These are phyloP conservation scores for Nansenia antarctica DNA, from an alignment of 2,113 vertebrate species.

Conservation along the genomic window DNA sequence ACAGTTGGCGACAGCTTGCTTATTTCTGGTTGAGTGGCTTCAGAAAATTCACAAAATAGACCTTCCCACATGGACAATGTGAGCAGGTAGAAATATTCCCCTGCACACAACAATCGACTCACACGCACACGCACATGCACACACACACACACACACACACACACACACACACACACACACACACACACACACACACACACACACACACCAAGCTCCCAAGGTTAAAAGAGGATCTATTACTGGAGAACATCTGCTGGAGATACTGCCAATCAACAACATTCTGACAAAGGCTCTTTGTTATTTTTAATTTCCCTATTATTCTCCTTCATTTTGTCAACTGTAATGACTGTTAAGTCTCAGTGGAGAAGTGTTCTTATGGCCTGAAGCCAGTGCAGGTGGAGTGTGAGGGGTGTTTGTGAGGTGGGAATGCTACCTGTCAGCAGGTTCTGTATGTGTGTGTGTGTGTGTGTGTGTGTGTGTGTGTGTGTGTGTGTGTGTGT, in stretches of 20 bases:
- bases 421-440: constrained; percentile 53
- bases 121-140: constrained; percentile 28
- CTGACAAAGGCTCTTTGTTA: constrained; percentile 55
- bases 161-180: constrained; percentile 14
- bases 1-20: constrained; percentile 46
- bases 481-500: constrained; percentile 10
- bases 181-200: constrained; percentile 2
- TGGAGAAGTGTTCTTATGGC: constrained; percentile 56
- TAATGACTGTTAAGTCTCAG: constrained; percentile 17
- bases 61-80: constrained; percentile 36
- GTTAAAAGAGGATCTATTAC: not conserved
- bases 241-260: constrained; percentile 33
- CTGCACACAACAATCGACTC: no score
- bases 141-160: not conserved
- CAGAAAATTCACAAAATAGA: constrained; percentile 44
- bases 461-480: constrained; percentile 15
- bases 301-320: constrained; percentile 58
- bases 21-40: constrained; percentile 44
- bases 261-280: constrained; percentile 53
- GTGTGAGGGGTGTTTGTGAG: constrained; percentile 29
- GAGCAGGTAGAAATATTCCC: no score
- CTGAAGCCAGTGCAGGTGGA: constrained; percentile 46
- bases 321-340: constrained; percentile 53
- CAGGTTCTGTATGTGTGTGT: constrained; percentile 14
- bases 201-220: constrained; percentile 27